phyloP scores from a whole-genome alignment of 1,140 invertebrate species.

The Fopius arisanus region DNA sequence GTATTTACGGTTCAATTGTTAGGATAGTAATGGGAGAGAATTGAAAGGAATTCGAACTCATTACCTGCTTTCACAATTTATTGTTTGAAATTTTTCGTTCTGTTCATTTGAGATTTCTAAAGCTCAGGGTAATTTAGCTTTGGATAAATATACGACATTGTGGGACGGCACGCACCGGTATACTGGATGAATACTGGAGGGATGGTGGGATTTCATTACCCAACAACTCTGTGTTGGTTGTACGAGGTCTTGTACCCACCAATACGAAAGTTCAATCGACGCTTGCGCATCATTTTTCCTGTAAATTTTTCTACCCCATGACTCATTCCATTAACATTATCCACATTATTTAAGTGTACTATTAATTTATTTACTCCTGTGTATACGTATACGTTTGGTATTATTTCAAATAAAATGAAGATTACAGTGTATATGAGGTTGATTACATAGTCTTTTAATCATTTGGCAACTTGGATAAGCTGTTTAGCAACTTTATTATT shows the following conservation, averaged over 20 bases:
- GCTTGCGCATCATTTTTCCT: not conserved
- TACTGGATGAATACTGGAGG: not conserved
- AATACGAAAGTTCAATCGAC: not conserved
- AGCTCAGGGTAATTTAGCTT: not conserved
- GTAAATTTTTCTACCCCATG: not conserved
- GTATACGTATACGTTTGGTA: not conserved
- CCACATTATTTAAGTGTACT: not conserved
- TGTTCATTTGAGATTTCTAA: not conserved
- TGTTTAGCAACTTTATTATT: not conserved
- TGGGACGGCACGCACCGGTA: slow-evolving; percentile 5
- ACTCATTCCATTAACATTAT: not conserved
- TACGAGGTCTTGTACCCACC: not conserved
- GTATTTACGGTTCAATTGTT: too few relatives aligned
- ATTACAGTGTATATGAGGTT: not conserved
- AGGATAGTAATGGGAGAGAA: not conserved
- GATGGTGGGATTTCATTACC: not conserved
- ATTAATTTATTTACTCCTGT: not conserved
- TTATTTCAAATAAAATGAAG: not conserved
- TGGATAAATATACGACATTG: not conserved
- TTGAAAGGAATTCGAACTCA: not conserved
- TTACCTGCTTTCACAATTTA: not conserved
- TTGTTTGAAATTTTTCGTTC: not conserved
- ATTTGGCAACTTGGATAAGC: not conserved
- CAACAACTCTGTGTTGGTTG: not conserved
- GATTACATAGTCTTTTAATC: not conserved